These are phyloP conservation scores for Lingula anatina DNA, from an alignment of 2,888 invertebrate genomes.

Conservation along the genomic window DNA sequence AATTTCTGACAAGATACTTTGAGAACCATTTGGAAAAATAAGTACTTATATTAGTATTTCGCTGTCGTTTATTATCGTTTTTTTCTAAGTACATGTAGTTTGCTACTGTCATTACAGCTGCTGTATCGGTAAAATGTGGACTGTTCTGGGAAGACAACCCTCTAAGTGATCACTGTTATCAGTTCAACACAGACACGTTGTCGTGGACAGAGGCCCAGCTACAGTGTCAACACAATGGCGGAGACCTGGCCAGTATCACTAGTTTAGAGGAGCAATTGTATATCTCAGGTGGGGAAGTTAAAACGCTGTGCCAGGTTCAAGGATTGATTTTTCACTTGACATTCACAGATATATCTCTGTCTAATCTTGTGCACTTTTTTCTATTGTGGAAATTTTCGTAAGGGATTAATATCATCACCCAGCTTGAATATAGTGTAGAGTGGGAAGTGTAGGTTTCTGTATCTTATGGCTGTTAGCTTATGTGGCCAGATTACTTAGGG, in stretches of 20 bases:
- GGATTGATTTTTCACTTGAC: background rate
- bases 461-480: too few relatives aligned
- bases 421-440: too few relatives aligned
- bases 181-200: slow-evolving; percentile 14
- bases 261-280: slow-evolving; percentile 20
- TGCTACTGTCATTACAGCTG: slow-evolving; percentile 13
- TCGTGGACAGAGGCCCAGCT: slow-evolving; percentile 21
- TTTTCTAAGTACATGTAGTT: too few relatives aligned
- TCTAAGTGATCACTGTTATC: slow-evolving; percentile 19
- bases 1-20: too few relatives aligned
- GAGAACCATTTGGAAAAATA: too few relatives aligned
- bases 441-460: too few relatives aligned
- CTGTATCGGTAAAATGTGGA: slow-evolving; percentile 24
- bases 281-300: slow-evolving; percentile 25
- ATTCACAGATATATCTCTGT: background rate
- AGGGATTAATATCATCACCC: too few relatives aligned
- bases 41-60: too few relatives aligned
- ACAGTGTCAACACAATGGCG: slow-evolving; percentile 18
- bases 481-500: too few relatives aligned
- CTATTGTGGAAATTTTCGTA: background rate
- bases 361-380: background rate
- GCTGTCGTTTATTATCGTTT: too few relatives aligned
- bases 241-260: slow-evolving; percentile 20
- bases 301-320: too few relatives aligned
- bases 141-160: slow-evolving; percentile 22